Conservation (phyloP, 92 coral and sea anemone genomes). For the Anthopleura xanthogrammica region DNA sequence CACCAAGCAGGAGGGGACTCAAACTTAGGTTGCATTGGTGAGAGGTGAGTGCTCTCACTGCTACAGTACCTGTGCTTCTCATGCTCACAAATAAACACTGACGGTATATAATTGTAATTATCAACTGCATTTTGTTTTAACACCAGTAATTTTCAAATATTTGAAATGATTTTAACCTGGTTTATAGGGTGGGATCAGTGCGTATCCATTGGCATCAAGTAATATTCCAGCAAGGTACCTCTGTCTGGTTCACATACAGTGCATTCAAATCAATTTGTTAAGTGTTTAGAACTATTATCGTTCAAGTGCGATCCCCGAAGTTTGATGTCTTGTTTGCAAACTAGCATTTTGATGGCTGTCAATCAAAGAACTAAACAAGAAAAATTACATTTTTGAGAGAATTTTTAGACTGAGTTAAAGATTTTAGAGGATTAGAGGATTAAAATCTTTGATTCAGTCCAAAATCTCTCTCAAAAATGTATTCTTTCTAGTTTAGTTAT, state of each 20-base stretch:
- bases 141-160: background rate
- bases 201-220: slow-evolving; percentile 80
- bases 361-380: background rate
- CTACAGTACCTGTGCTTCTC: background rate
- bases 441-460: too few species aligned
- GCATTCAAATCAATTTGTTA: too few species aligned
- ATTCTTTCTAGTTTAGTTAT: too few species aligned
- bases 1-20: too few species aligned
- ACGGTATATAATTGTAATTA: background rate
- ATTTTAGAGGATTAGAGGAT: too few species aligned
- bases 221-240: slow-evolving; percentile 81
- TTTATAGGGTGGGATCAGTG: slow-evolving; percentile 68
- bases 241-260: slow-evolving; percentile 48
- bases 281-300: too few species aligned
- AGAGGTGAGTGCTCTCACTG: background rate
- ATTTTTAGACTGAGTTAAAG: too few species aligned
- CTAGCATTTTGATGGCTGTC: background rate
- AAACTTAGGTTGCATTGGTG: too few species aligned
- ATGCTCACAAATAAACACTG: too few species aligned
- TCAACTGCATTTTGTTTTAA: background rate
- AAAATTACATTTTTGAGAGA: background rate
- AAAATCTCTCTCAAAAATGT: too few species aligned
- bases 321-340: background rate
- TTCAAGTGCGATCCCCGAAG: too few species aligned
- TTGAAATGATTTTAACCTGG: slow-evolving; percentile 56